phyloP scores from a whole-genome alignment of 2,797 vertebrate species.

The Eospalax fontanierii region DNA sequence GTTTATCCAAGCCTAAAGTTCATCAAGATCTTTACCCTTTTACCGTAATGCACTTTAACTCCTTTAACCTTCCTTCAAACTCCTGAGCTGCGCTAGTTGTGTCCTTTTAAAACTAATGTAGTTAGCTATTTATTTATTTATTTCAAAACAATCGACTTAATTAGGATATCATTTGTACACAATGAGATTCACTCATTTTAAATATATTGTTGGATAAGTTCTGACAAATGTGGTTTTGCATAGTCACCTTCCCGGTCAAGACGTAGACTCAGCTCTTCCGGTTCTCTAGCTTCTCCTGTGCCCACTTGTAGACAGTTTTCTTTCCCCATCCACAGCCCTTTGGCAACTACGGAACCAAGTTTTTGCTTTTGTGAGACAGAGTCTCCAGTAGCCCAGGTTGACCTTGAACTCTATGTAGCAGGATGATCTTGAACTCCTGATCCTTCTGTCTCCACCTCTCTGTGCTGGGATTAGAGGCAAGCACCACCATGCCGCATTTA shows the following conservation, averaged over 20 bases:
- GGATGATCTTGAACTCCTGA: not conserved
- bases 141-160: not conserved
- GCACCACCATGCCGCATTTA: not conserved
- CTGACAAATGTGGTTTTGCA: not conserved
- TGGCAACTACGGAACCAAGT: not conserved
- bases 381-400: not conserved
- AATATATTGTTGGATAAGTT: not conserved
- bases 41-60: slow-evolving; percentile 64
- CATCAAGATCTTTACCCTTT: slow-evolving; percentile 58
- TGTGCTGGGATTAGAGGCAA: not conserved
- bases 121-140: not conserved
- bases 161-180: not conserved
- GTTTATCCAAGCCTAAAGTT: slow-evolving; percentile 57
- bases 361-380: not conserved
- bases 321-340: not conserved
- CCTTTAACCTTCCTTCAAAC: not conserved
- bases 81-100: not conserved
- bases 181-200: slow-evolving; percentile 19
- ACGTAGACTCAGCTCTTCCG: not conserved
- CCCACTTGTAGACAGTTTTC: too few relatives aligned
- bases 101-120: slow-evolving; percentile 37
- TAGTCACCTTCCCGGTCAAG: not conserved
- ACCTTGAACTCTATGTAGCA: not conserved
- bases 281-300: too few relatives aligned
- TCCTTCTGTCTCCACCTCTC: not conserved